Conservation (phyloP, 2,113 vertebrate species). For the Alethe diademata region DNA sequence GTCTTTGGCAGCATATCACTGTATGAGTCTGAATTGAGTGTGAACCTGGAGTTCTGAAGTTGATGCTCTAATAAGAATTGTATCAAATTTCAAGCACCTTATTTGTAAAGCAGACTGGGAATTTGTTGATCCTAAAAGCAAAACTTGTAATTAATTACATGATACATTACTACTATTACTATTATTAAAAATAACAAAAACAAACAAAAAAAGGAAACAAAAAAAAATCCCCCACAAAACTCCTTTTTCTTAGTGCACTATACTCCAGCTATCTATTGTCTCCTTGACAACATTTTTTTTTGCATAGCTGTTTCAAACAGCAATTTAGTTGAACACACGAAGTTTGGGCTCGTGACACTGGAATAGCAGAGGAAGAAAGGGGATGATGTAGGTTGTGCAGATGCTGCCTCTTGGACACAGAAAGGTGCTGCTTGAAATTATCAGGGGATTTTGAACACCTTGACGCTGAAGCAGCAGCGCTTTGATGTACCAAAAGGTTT, state of each 20-base stretch:
- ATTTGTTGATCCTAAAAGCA: neutral
- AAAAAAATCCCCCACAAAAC: neutral
- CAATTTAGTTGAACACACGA: neutral
- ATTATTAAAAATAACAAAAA: neutral
- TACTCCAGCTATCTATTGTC: neutral
- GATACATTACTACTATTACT: neutral
- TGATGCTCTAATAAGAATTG: neutral
- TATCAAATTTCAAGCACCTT: neutral
- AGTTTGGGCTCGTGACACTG: neutral
- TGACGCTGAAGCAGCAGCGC: neutral
- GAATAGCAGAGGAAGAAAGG: neutral
- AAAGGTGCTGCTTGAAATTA: neutral
- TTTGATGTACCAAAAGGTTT: neutral
- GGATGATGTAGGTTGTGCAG: neutral
- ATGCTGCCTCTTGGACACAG: neutral
- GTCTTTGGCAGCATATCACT: neutral
- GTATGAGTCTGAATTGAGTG: neutral
- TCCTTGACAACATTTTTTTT: neutral
- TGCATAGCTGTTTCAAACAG: neutral
- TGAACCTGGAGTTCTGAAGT: neutral
- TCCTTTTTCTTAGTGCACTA: neutral
- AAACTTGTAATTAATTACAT: neutral
- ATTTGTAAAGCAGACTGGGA: neutral
- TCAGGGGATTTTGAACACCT: neutral
- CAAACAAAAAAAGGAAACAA: neutral